Evolutionary conservation across 2,113 vertebrate species (phyloP), one percentile per base, ranked within the genome.

Genomic region (Zapus hudsonius): DNA sequence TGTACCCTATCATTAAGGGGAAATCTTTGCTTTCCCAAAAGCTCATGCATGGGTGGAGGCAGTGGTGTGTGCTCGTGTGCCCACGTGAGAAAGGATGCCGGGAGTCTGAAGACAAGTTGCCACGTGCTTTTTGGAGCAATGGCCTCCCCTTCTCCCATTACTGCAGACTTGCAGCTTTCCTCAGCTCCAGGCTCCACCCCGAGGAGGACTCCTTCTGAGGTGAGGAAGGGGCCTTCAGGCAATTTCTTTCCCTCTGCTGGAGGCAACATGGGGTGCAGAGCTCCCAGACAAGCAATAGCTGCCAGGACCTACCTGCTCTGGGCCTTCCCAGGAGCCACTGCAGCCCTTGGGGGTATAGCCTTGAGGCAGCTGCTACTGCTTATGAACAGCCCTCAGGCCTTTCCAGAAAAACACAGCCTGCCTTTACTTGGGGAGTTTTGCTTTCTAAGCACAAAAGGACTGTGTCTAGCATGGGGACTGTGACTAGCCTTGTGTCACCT

Each of bases 291-390:
- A 52, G 33, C 3, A 2, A 13, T 25, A 31, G 23, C 38, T 75
- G 52, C 7, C 25, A 75, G 70, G 19, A 27, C 36, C 6, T 1
- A 1, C 25, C 3, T 1, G 2, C 25, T 22, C 25, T 1, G n/a
- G 15, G 29, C n/a, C 78, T 78, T 80, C 4, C 2, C 7, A 57
- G 0, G 1, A 57, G 20, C 63, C 5, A 2, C 12, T 9, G 8
- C 4, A 8, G 7, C 23, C 63, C 11, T 19, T 20, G 17, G 20
- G 17, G 66, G 12, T 3, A 0, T 0, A 0, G 5, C 16, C 3
- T 9, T 15, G 3, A 23, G 22, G 33, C 16, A 10, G 40, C 33
- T 1, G 23, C 38, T 8, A 19, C 12, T 27, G 8, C 17, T 20
- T 42, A 25, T 2, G 20, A n/a, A 33, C 1, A 27, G 22, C 3